Conservation (phyloP, 2,113 vertebrate genomes). For the Alligator mississippiensis region DNA sequence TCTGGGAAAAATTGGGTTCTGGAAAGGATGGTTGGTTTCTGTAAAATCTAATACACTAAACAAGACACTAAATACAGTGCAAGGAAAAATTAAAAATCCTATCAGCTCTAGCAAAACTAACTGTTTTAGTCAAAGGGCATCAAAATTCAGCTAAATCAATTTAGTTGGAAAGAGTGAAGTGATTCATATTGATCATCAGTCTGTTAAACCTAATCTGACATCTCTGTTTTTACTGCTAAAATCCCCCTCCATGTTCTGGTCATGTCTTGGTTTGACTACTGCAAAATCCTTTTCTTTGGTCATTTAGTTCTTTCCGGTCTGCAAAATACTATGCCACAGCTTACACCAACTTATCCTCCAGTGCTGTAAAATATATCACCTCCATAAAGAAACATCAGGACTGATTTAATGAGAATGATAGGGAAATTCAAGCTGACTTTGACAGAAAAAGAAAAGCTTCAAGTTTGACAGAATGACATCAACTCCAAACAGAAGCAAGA, state of each 20-base stretch:
- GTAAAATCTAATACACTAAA: not conserved
- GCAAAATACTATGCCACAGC: not conserved
- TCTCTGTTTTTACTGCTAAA: not conserved
- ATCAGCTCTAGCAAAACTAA: not conserved
- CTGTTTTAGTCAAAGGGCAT: not conserved
- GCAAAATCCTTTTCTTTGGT: not conserved
- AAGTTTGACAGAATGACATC: too few species aligned
- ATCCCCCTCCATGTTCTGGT: not conserved
- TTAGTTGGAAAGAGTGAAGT: not conserved
- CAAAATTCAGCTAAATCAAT: not conserved
- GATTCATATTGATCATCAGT: not conserved
- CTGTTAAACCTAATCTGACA: not conserved
- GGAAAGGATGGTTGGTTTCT: too few species aligned
- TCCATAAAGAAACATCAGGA: too few species aligned
- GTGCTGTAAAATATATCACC: too few species aligned
- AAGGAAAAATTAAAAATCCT: not conserved
- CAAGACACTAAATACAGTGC: not conserved
- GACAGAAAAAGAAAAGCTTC: too few species aligned
- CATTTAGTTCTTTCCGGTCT: not conserved
- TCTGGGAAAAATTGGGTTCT: not conserved
- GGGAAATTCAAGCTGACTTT: too few species aligned
- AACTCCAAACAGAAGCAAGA: too few species aligned
- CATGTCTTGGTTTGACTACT: too few species aligned
- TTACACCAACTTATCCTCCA: too few species aligned
- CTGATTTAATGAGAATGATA: too few species aligned